Base-by-base conservation (phyloP, 2,888 invertebrate species). In the Parnassius smintheus region DNA sequence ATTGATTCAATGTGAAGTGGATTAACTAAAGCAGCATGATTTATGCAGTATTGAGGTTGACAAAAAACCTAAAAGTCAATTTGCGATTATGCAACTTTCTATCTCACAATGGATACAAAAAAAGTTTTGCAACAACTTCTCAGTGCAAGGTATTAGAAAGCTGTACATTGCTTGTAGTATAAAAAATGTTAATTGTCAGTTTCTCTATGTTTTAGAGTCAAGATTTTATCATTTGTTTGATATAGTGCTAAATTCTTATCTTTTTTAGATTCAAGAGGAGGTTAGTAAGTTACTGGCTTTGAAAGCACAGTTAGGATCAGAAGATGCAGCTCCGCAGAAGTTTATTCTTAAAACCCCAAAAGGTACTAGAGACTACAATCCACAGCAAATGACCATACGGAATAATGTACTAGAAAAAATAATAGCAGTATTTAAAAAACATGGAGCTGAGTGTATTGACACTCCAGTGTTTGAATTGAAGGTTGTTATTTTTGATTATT, bases 371-470 rank as follows among this genome's bases (percentile, higher is more conserved):
- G 99, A 99, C 83, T 99, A 97, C 89, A 95, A 94, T 65, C 98
- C 99, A 0, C 95, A 96, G 74, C 98, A 99, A 88, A 99, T 99
- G 98, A 95, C 97, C 0, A 92, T 99, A 65, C 94, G 99, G 44
- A 95, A 97, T 75, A 93, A 93, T 65, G 97, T 98, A 1, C 92
- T 99, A 70, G 94, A 96, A 66, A 97, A 96, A 85, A 97, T 99
- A 68, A 93, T 96, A 25, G 85, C 93, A 4, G 96, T 98, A 62
- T 99, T 99, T 82, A 98, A 99, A 82, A 96, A 95, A 69, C 99
- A 99, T 78, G 99, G 99, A 49, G 99, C 98, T 18, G 98, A 98
- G 81, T 97, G 98, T 22, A 98, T 99, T 78, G 99, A 99, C 79
- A 99, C 99, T 35, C 99, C 99, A 52, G 97, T 99, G 18, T 99